Conservation (phyloP, 1,140 invertebrate genomes). For the Lepidurus apus region DNA sequence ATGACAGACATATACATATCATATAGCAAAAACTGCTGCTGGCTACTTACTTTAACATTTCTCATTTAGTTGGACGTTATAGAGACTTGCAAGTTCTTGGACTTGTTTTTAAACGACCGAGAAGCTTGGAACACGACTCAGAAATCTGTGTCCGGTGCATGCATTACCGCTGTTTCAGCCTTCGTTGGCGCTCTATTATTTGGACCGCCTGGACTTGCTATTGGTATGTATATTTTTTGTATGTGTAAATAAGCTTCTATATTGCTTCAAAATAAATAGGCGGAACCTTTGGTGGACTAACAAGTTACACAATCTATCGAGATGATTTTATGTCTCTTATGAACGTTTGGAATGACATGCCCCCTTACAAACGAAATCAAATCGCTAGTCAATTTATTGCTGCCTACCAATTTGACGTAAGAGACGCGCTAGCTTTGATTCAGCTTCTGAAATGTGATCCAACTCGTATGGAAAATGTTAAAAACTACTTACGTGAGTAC, state of each 20-base stretch:
- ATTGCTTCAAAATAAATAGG: neutral
- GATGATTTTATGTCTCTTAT: neutral
- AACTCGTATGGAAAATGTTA: neutral
- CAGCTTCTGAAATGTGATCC: neutral
- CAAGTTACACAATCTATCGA: neutral
- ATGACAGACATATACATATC: neutral
- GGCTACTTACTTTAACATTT: neutral
- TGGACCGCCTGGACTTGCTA: neutral
- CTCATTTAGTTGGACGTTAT: neutral
- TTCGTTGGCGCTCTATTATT: neutral
- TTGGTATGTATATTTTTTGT: neutral
- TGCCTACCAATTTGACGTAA: neutral
- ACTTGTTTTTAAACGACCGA: neutral
- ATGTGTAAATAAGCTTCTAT: neutral
- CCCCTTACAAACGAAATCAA: neutral
- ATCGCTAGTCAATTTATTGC: neutral
- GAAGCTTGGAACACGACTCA: neutral
- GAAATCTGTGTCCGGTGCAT: neutral
- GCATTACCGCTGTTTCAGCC: neutral
- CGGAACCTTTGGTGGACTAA: neutral
- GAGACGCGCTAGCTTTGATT: neutral
- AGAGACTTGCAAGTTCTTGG: neutral
- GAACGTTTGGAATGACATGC: neutral
- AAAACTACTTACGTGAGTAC: neutral
- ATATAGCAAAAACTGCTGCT: neutral